These are phyloP conservation scores for Psammodynastes pulverulentus DNA, from an alignment of 2,113 vertebrate species.

Conservation along the genomic window DNA sequence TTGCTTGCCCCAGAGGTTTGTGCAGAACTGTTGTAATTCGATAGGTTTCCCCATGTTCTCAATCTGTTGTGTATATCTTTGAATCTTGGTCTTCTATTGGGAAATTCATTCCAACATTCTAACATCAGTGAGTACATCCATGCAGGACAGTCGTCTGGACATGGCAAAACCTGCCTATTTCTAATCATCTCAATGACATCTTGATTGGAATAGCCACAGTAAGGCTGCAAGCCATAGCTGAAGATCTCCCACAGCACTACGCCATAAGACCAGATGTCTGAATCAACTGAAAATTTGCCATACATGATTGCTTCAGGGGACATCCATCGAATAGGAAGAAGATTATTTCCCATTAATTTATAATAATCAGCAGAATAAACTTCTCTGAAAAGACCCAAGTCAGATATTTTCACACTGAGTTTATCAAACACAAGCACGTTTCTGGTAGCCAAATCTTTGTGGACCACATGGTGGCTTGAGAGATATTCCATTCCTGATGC, in stretches of 20 bases:
- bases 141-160: slow-evolving; percentile 91
- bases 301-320: slow-evolving; percentile 92
- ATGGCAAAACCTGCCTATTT: slow-evolving; percentile 84
- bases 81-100: slow-evolving; percentile 87
- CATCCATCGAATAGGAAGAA: slow-evolving; percentile 96
- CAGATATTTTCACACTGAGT: slow-evolving; percentile 88
- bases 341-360: slow-evolving; percentile 81
- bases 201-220: slow-evolving; percentile 95
- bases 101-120: slow-evolving; percentile 95
- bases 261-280: slow-evolving; percentile 95
- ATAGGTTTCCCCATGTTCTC: slow-evolving; percentile 89
- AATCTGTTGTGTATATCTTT: slow-evolving; percentile 92
- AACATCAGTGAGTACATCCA: slow-evolving; percentile 94
- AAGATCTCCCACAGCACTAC: slow-evolving; percentile 96
- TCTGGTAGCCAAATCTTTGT: slow-evolving; percentile 93
- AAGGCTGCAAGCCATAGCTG: slow-evolving; percentile 95
- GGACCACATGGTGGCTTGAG: slow-evolving; percentile 87
- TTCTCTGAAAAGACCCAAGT: slow-evolving; percentile 91
- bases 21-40: slow-evolving; percentile 88
- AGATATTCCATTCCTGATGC: slow-evolving; percentile 97
- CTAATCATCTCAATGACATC: slow-evolving; percentile 97
- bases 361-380: slow-evolving; percentile 97
- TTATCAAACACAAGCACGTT: slow-evolving; percentile 94
- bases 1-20: slow-evolving; percentile 94
- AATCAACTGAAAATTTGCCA: slow-evolving; percentile 92